Evolutionary conservation across 1,140 invertebrate species (phyloP).

Genomic region (Pectinophora gossypiella): DNA sequence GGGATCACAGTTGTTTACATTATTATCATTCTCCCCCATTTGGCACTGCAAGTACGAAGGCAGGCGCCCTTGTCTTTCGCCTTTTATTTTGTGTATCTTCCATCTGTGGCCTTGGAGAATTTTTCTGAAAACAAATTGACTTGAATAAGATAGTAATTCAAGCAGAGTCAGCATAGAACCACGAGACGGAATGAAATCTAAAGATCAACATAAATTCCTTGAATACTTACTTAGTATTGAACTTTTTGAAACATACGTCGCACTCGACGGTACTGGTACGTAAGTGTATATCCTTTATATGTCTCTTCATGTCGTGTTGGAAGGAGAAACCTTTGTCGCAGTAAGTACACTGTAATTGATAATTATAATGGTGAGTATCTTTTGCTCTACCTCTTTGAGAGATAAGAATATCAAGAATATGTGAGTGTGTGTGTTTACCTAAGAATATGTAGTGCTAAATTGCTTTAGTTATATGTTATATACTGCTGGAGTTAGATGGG

Average conservation of each 20-base stretch:
- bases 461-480: too few species aligned
- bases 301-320: constrained; percentile 57
- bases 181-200: too few species aligned
- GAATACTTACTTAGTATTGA: constrained; percentile 65
- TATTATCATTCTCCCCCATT: constrained; percentile 3
- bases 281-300: constrained; percentile 57
- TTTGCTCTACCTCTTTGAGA: too few species aligned
- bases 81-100: constrained; percentile 63
- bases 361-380: too few species aligned
- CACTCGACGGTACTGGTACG: constrained; percentile 60
- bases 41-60: constrained; percentile 53
- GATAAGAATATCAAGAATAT: too few species aligned
- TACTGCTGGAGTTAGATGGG: too few species aligned
- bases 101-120: constrained; percentile 55
- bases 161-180: too few species aligned
- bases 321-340: constrained; percentile 60
- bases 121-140: constrained; percentile 61
- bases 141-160: too few species aligned
- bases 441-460: too few species aligned
- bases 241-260: constrained; percentile 59
- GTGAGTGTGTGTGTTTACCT: too few species aligned
- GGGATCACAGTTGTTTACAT: neutral
- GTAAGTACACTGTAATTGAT: constrained; percentile 51
- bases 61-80: constrained; percentile 49
- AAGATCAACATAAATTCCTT: too few species aligned